These are phyloP conservation scores for Pachymerium ferrugineum DNA, from an alignment of 2,888 invertebrate species.

Conservation along the genomic window DNA sequence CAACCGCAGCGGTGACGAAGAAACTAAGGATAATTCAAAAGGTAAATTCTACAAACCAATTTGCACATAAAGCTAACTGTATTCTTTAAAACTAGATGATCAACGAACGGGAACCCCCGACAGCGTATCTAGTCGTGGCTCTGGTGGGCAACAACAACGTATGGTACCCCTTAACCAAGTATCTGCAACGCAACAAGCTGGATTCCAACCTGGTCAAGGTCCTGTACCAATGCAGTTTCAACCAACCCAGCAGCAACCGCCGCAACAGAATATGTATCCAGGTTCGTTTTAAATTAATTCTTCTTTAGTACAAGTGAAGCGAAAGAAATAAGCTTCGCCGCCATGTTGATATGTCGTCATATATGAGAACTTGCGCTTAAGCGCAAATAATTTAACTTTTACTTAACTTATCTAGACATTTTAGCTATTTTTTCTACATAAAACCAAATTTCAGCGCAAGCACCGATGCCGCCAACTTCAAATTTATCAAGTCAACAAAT, in stretches of 20 bases:
- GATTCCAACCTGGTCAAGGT: background rate
- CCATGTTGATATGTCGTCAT: too few relatives aligned
- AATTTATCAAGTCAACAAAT: background rate
- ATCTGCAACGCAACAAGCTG: background rate
- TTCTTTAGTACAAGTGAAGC: too few relatives aligned
- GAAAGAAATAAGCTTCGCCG: too few relatives aligned
- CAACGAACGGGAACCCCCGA: constrained; percentile 33
- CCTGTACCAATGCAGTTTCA: background rate
- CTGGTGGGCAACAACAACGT: background rate
- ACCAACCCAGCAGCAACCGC: background rate
- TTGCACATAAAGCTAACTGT: background rate
- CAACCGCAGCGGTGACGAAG: background rate
- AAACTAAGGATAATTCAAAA: background rate
- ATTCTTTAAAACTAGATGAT: constrained; percentile 31
- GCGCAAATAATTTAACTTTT: background rate
- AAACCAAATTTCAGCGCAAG: background rate
- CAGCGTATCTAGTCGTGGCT: constrained; percentile 31
- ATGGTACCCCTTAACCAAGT: background rate
- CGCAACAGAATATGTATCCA: background rate
- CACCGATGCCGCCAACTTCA: background rate
- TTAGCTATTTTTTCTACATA: background rate
- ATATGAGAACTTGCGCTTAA: too few relatives aligned
- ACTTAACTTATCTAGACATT: background rate
- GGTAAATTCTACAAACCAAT: background rate
- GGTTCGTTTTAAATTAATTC: background rate